Conservation (phyloP, 23 tunicate genomes). For the Halocynthia roretzi region DNA sequence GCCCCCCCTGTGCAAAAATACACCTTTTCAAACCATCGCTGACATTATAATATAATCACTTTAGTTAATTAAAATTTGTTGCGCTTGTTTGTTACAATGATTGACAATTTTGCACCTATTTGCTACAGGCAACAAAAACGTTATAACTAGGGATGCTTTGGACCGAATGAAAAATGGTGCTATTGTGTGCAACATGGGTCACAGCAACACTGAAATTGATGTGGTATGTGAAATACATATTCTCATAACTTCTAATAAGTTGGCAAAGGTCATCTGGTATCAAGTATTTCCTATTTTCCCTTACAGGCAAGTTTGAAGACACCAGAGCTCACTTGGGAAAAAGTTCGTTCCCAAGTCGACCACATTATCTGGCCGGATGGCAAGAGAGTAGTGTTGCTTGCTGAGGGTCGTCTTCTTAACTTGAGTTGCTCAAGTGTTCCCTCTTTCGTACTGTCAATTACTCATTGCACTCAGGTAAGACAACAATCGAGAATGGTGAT, state of each 20-base stretch:
- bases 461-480: slow-evolving; percentile 94
- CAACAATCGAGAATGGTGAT: not conserved
- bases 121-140: slow-evolving; percentile 75
- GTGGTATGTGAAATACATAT: slow-evolving; percentile 38
- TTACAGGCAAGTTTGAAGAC: slow-evolving; percentile 80
- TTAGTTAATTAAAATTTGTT: no score
- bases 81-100: no score
- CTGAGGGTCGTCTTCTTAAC: slow-evolving; percentile 96
- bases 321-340: slow-evolving; percentile 93
- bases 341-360: slow-evolving; percentile 99
- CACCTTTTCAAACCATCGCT: no score
- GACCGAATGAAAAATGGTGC: slow-evolving; percentile 99
- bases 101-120: not conserved
- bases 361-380: slow-evolving; percentile 99
- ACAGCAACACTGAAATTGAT: slow-evolving; percentile 92
- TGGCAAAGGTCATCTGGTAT: not conserved
- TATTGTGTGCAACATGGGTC: slow-evolving; percentile 99
- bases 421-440: slow-evolving; percentile 97
- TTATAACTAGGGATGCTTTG: slow-evolving; percentile 65
- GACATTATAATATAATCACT: no score
- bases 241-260: not conserved
- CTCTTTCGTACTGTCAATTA: slow-evolving; percentile 92
- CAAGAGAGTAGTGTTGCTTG: slow-evolving; percentile 86
- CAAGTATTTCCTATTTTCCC: slow-evolving; percentile 1
- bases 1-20: not conserved